Percentiles rank a stretch among this genome's conserved stretches.
Conservation (phyloP, 2,797 vertebrate genomes). For the Streptopelia turtur region DNA sequence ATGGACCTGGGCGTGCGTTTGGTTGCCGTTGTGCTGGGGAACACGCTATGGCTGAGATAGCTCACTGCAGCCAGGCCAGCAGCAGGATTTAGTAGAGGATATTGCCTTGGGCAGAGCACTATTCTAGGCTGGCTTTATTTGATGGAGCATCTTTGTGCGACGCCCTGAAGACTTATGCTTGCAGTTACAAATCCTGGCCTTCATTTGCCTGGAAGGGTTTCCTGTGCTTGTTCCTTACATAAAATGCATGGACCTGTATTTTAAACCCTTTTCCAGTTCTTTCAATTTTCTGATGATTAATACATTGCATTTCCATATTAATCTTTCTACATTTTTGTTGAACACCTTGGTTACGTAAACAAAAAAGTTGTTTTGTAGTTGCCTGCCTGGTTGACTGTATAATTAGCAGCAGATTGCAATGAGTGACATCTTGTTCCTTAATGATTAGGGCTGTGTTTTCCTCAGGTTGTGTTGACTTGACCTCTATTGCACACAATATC, state of each 20-base stretch:
- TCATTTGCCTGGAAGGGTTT: neutral
- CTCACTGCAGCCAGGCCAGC: neutral
- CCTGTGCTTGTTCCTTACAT: neutral
- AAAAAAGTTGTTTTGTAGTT: neutral
- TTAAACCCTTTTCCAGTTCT: neutral
- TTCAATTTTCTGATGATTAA: neutral
- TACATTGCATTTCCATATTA: neutral
- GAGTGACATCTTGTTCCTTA: neutral
- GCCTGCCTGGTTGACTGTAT: neutral
- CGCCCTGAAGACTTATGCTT: neutral
- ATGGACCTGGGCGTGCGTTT: fast-evolving
- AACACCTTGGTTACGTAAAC: neutral
- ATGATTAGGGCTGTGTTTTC: neutral
- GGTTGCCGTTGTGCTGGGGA: fast-evolving
- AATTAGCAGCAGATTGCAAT: neutral
- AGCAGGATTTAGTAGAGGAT: neutral
- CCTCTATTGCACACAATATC: slow-evolving; percentile 20
- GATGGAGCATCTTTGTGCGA: fast-evolving
- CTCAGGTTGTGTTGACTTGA: neutral
- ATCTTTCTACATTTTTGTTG: neutral
- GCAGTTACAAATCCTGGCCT: neutral
- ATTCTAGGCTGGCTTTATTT: neutral
- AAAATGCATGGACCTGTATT: fast-evolving
- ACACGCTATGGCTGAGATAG: fast-evolving
- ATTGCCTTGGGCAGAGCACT: neutral